Base-by-base conservation (phyloP, 2,797 vertebrate genomes). In the Pelochelys cantorii region DNA sequence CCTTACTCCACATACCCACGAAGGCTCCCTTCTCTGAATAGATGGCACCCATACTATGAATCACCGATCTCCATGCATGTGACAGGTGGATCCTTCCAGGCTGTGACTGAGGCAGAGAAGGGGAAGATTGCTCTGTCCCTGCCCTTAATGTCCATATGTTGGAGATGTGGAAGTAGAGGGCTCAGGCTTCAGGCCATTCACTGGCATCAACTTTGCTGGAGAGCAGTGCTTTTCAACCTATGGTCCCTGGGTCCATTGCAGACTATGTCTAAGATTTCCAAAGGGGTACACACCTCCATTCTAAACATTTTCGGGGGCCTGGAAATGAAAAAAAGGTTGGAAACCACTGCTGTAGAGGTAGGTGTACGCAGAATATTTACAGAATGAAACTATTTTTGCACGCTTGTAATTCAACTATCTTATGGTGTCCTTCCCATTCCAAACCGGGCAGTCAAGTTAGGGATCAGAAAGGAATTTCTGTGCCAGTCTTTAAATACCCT, bases 321-420 rank as follows among this genome's bases (percentile, higher is more conserved):
- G 18, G n/a, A 71, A 71, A 37, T 22, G n/a, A 22, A 60, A 37
- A 60, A 71, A 71, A 37, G 65, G n/a, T 71, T 22, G n/a, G 37
- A 71, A 37, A 37, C n/a, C 65, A 34, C n/a, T 11, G n/a, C 65
- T 37, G 10, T 5, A 71, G n/a, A 37, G 18, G 65, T 71, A 37
- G 18, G 34, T 34, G n/a, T 68, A 37, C 3, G 5, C 71, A 75
- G 42, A 90, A 27, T 37, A 79, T 59, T 94, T 54, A 71, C 55
- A 85, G 94, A 87, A 86, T 75, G 8, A 17, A 83, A 65, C n/a
- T n/a, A 34, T 4, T 80, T 91, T 93, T 84, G 90, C 52, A 83
- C 1, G 0, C 34, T 13, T 17, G 74, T 78, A 86, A 71, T 8
- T 94, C 18, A 75, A 75, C 15, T 23, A 5, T 42, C 17, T 90